Conservation (phyloP, 2,888 invertebrate species). For the Pterobdella sp. region DNA sequence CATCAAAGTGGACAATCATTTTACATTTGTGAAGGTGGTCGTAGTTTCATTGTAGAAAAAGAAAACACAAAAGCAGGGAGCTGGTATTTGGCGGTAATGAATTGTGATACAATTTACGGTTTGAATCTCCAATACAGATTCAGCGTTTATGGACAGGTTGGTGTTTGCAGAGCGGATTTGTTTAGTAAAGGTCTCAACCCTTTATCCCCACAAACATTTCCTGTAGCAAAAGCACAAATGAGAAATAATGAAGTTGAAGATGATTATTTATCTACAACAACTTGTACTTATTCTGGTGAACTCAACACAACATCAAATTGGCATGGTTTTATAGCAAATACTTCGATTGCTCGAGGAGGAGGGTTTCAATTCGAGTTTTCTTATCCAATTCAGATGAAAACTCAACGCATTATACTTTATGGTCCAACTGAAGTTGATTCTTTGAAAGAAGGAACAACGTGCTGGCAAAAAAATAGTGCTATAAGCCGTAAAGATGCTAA, state of each 20-base stretch:
- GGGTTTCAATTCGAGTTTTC: slow-evolving; percentile 35
- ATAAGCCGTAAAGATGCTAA: slow-evolving; percentile 31
- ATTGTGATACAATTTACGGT: slow-evolving; percentile 36
- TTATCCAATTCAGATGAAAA: slow-evolving; percentile 34
- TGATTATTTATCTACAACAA: no score
- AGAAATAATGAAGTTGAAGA: no score
- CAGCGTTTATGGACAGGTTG: slow-evolving; percentile 36
- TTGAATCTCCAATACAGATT: slow-evolving; percentile 36
- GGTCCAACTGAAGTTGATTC: slow-evolving; percentile 32
- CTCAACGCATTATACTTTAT: slow-evolving; percentile 37
- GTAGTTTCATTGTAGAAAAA: slow-evolving; percentile 31
- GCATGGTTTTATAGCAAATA: slow-evolving; percentile 38
- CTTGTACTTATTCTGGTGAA: slow-evolving; percentile 33
- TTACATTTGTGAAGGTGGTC: slow-evolving; percentile 38
- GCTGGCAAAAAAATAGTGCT: slow-evolving; percentile 37
- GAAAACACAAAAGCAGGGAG: slow-evolving; percentile 29
- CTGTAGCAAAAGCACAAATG: slow-evolving; percentile 13
- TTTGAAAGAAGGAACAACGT: slow-evolving; percentile 30
- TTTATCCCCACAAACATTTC: neutral
- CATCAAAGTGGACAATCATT: slow-evolving; percentile 33
- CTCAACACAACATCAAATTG: slow-evolving; percentile 36
- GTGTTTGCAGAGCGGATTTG: slow-evolving; percentile 33
- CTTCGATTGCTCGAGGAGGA: slow-evolving; percentile 34
- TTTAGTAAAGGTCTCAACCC: neutral
- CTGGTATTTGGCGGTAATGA: slow-evolving; percentile 37